Percentiles rank a stretch among this genome's conserved stretches.
Conservation (phyloP, 64 coral and sea anemone species). For the Pocillopora damicornis region DNA sequence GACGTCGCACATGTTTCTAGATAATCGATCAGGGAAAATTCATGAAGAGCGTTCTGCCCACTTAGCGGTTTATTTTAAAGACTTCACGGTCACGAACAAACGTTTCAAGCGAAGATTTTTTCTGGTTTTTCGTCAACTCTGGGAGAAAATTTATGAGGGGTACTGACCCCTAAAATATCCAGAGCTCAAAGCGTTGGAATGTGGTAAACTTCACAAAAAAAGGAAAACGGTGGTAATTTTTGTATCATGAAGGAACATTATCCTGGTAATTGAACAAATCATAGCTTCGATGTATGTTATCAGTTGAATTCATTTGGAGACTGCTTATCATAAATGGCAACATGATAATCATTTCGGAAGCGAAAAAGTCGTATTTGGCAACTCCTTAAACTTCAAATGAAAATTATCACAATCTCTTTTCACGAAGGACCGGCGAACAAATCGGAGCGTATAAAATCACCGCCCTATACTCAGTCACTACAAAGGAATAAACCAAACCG, state of each 20-base stretch:
- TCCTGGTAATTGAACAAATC: background rate
- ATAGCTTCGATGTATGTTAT: no score
- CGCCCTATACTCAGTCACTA: background rate
- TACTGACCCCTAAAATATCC: background rate
- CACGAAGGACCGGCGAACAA: background rate
- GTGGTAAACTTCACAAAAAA: background rate
- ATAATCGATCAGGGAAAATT: background rate
- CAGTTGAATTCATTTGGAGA: no score
- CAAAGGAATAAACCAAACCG: background rate
- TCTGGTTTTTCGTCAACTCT: background rate
- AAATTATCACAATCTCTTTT: background rate
- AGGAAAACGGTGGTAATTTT: background rate
- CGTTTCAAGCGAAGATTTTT: background rate
- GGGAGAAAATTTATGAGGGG: constrained; percentile 3
- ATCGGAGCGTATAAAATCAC: background rate
- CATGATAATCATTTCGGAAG: no score
- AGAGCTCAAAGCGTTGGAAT: background rate
- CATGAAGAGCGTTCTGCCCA: background rate
- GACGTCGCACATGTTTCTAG: constrained; percentile 70
- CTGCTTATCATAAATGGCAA: no score
- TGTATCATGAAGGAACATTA: background rate
- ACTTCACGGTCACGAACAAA: constrained; percentile 3
- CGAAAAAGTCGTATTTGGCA: no score
- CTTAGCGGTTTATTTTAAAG: background rate
- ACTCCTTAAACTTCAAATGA: no score